Evolutionary conservation across 2,113 vertebrate species (phyloP).

Genomic region (Syrrhaptes paradoxus): DNA sequence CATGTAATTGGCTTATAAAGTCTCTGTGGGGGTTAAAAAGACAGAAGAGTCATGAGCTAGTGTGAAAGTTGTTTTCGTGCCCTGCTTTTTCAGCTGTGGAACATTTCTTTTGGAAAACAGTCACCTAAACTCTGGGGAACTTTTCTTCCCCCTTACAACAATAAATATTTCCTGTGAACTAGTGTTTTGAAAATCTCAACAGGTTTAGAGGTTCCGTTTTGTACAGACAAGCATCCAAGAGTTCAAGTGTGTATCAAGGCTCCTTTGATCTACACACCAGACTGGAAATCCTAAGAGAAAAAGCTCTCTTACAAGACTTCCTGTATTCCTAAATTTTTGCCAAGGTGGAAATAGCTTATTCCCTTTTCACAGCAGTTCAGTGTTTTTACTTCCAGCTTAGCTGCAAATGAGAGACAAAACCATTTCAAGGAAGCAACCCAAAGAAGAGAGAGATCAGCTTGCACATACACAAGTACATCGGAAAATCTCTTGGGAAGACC

Average conservation of each 20-base stretch:
- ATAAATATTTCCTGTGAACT: slow-evolving; percentile 12
- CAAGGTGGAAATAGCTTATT: background rate
- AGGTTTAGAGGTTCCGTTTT: background rate
- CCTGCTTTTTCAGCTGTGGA: background rate
- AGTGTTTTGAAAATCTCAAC: background rate
- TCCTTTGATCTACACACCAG: slow-evolving; percentile 24
- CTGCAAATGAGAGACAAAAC: background rate
- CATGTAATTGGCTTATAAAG: background rate
- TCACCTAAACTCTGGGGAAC: background rate
- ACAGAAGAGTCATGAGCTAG: background rate
- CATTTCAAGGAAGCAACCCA: background rate
- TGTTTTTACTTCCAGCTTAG: background rate
- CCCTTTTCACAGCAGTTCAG: background rate
- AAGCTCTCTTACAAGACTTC: background rate
- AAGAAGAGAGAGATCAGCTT: background rate
- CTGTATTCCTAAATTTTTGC: background rate
- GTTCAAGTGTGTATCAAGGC: background rate
- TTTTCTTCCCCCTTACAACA: background rate
- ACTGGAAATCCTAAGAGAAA: background rate
- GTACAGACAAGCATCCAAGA: background rate
- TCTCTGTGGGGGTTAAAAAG: background rate
- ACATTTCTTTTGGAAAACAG: background rate
- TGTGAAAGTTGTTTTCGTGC: background rate
- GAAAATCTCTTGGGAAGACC: background rate
- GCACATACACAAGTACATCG: fast-evolving